A percentile compares a stretch with the other conserved stretches of the same genome.
Conservation (phyloP, 2,888 invertebrate species). For the Limenitis camilla region DNA sequence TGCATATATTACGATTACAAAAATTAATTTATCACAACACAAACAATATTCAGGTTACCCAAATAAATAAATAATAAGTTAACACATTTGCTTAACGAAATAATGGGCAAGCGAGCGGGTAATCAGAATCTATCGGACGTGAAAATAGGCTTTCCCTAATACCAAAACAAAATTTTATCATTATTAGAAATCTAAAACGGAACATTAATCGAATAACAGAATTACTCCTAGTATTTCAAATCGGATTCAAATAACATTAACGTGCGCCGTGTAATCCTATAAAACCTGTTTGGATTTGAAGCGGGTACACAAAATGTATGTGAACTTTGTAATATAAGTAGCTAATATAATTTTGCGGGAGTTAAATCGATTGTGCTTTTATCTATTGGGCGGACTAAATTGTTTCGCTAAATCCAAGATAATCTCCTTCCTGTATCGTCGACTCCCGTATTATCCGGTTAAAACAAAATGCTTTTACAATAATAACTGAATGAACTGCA, state of each 20-base stretch:
- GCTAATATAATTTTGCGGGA: slow-evolving; percentile 33
- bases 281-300: slow-evolving; percentile 43
- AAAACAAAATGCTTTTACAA: slow-evolving; percentile 57
- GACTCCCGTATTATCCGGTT: slow-evolving; percentile 48
- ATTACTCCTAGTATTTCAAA: slow-evolving; percentile 37
- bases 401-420: slow-evolving; percentile 55
- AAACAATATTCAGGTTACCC: slow-evolving; percentile 11
- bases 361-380: slow-evolving; percentile 52
- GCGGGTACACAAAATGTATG: slow-evolving; percentile 30
- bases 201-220: slow-evolving; percentile 31
- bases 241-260: slow-evolving; percentile 47
- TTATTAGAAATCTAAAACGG: slow-evolving; percentile 32
- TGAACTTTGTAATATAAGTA: slow-evolving; percentile 28
- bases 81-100: slow-evolving; percentile 16
- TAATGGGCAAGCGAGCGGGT: slow-evolving; percentile 18
- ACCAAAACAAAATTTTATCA: slow-evolving; percentile 30
- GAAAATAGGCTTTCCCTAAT: slow-evolving; percentile 26
- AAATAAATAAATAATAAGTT: slow-evolving; percentile 13
- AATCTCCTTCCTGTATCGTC: slow-evolving; percentile 51
- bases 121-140: slow-evolving; percentile 25
- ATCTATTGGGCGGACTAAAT: slow-evolving; percentile 48
- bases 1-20: no score
- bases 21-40: background rate
- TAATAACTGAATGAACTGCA: slow-evolving; percentile 54
- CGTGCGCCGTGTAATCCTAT: slow-evolving; percentile 47